Percentiles rank a stretch among this genome's conserved stretches.
Evolutionary conservation across 2,797 vertebrate genomes (phyloP).

Genomic region (Podarcis siculus): DNA sequence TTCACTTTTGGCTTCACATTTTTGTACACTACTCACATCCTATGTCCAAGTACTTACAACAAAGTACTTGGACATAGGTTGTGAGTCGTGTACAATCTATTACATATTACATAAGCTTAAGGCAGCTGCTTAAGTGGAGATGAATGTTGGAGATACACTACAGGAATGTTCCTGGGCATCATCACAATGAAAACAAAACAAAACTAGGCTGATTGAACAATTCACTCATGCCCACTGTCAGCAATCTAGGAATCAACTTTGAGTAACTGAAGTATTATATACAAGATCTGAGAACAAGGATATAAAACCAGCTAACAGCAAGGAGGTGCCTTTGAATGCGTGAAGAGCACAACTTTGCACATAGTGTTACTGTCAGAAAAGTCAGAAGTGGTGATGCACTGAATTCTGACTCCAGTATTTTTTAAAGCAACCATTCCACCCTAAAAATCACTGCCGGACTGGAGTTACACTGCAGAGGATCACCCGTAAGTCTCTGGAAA

Average conservation of each 20-base stretch:
- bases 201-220: background rate
- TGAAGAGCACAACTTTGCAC: background rate
- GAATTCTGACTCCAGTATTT: background rate
- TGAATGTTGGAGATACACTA: background rate
- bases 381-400: background rate
- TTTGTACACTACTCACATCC: no score
- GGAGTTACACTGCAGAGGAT: slow-evolving; percentile 57
- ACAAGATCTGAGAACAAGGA: background rate
- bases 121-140: no score
- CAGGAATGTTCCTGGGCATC: background rate
- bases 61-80: no score
- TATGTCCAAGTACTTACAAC: background rate
- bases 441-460: slow-evolving; percentile 16
- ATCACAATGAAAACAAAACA: slow-evolving; percentile 23
- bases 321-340: slow-evolving; percentile 45
- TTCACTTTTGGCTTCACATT: background rate
- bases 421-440: background rate
- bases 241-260: background rate
- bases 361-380: background rate
- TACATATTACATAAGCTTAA: no score
- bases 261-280: background rate
- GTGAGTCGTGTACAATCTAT: no score
- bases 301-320: slow-evolving; percentile 39
- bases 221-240: background rate
- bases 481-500: slow-evolving; percentile 65